Evolutionary conservation across 2,888 invertebrate species (phyloP).

Genomic region (Torymus aiolomorphi): DNA sequence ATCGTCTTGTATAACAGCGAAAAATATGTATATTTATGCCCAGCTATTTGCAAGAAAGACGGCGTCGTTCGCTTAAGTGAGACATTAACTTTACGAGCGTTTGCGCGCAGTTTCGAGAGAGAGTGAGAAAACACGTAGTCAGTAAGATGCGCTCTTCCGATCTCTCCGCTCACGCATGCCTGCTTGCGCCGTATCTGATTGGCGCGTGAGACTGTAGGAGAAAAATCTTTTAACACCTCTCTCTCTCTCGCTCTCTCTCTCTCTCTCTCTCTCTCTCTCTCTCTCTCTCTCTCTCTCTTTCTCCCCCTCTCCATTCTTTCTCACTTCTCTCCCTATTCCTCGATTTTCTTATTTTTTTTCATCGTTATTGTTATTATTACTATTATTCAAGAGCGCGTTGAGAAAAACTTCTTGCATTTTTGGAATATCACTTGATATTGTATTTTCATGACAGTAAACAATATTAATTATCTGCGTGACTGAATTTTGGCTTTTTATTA

Average conservation of each 20-base stretch:
- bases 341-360: neutral
- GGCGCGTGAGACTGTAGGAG: neutral
- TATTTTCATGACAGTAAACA: neutral
- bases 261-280: too few species aligned
- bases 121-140: neutral
- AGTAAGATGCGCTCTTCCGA: slow-evolving; percentile 5
- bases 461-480: neutral
- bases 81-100: slow-evolving; percentile 34
- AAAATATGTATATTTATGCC: slow-evolving; percentile 1
- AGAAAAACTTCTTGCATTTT: neutral
- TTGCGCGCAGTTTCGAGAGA: slow-evolving; percentile 12
- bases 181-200: neutral
- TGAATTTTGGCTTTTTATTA: neutral
- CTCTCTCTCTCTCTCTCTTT: too few species aligned
- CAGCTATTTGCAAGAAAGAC: neutral
- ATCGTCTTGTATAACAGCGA: slow-evolving; percentile 26
- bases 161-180: slow-evolving; percentile 4
- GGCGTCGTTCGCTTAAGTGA: slow-evolving; percentile 7
- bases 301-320: too few species aligned
- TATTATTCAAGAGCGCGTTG: neutral
- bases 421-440: neutral
- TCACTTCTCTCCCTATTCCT: neutral
- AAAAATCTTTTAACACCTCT: slow-evolving; percentile 12
- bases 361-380: neutral
- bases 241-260: too few species aligned